Evolutionary conservation across 2,113 vertebrate species (phyloP).

Genomic region (Malurus cyaneus): DNA sequence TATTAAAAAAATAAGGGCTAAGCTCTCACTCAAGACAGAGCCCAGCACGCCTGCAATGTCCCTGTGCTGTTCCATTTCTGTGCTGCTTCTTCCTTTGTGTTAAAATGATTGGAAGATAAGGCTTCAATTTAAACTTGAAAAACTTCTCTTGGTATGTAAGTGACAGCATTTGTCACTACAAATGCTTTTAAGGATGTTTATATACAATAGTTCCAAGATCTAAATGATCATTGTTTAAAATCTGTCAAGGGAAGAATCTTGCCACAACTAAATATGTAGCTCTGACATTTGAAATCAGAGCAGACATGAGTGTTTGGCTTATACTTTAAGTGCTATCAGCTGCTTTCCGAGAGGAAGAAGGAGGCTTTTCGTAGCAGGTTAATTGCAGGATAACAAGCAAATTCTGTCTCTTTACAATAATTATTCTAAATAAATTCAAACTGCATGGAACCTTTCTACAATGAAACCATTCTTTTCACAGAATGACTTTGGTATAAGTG

Average conservation of each 20-base stretch:
- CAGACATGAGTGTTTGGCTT: slow-evolving; percentile 14
- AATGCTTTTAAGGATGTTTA: slow-evolving; percentile 40
- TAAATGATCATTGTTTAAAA: slow-evolving; percentile 63
- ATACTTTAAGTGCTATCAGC: not conserved
- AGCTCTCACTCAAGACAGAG: not conserved
- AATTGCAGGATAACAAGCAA: slow-evolving; percentile 45
- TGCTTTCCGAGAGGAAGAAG: not conserved
- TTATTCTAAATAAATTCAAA: slow-evolving; percentile 48
- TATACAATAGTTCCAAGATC: slow-evolving; percentile 56
- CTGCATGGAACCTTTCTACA: not conserved
- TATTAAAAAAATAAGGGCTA: not conserved
- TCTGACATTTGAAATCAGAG: slow-evolving; percentile 47
- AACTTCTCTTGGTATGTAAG: slow-evolving; percentile 1
- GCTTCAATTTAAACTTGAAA: slow-evolving; percentile 47
- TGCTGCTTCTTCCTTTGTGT: not conserved
- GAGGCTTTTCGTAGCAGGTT: slow-evolving; percentile 39
- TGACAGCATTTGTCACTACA: slow-evolving; percentile 56
- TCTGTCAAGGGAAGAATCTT: slow-evolving; percentile 40
- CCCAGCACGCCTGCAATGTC: not conserved
- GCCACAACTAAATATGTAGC: slow-evolving; percentile 33
- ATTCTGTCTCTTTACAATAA: slow-evolving; percentile 23
- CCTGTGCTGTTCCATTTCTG: not conserved
- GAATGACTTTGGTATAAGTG: not conserved
- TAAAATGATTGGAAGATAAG: slow-evolving; percentile 28
- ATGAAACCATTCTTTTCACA: slow-evolving; percentile 32